Conservation (phyloP, 2,888 invertebrate genomes). For the Omphaloscelis lunosa region DNA sequence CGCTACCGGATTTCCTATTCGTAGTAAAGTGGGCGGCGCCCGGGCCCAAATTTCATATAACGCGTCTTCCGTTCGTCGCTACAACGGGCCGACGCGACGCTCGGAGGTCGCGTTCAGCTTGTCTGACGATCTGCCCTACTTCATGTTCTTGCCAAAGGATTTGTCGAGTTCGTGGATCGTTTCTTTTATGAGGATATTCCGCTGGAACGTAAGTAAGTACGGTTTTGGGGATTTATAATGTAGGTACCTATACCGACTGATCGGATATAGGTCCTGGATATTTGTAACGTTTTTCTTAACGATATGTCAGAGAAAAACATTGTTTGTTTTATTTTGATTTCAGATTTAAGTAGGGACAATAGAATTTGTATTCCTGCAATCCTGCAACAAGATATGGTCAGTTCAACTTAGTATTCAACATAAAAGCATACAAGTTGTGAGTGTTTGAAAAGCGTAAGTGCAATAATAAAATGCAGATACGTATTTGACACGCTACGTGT, state of each 20-base stretch:
- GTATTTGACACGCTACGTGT: conserved; percentile 76
- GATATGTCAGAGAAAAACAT: not conserved
- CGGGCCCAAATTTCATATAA: conserved; percentile 88
- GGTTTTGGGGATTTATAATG: conserved; percentile 87
- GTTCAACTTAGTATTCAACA: not conserved
- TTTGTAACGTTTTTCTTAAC: conserved; percentile 16
- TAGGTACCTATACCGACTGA: conserved; percentile 72
- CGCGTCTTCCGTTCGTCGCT: conserved; percentile 87
- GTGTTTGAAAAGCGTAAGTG: conserved; percentile 59
- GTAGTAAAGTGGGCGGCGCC: conserved; percentile 90
- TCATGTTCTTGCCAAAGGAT: conserved; percentile 89
- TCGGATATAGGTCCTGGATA: conserved; percentile 74
- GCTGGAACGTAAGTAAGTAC: conserved; percentile 85
- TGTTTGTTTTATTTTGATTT: conserved; percentile 7
- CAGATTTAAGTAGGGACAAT: not conserved
- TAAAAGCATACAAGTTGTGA: conserved; percentile 35
- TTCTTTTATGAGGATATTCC: conserved; percentile 88
- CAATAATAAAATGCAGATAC: conserved; percentile 84
- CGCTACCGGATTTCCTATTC: conserved; percentile 90
- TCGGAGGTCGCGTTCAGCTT: conserved; percentile 87
- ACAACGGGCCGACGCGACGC: conserved; percentile 82
- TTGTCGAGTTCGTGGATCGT: conserved; percentile 88
- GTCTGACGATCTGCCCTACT: conserved; percentile 89
- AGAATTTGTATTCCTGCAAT: not conserved
- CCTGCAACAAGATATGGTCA: conserved; percentile 7